Evolutionary conservation across 64 coral and sea anemone genomes (phyloP).

Genomic region (Montipora sp.): DNA sequence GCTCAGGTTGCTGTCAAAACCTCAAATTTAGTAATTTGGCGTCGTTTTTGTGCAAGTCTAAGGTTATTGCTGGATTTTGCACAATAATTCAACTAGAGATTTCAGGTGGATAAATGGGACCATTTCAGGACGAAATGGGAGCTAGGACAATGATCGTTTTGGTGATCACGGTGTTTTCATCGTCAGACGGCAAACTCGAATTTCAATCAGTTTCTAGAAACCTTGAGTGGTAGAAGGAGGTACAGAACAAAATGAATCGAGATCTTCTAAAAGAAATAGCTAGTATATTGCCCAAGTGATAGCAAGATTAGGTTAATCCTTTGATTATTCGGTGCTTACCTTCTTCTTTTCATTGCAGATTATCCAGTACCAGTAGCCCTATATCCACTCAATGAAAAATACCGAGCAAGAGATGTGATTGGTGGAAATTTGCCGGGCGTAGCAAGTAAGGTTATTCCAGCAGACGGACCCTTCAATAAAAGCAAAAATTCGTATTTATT

Average conservation of each 20-base stretch:
- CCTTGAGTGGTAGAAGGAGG: neutral
- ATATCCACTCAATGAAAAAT: slow-evolving; percentile 1
- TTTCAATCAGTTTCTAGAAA: neutral
- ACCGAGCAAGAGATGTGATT: slow-evolving; percentile 19
- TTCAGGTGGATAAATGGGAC: too few relatives aligned
- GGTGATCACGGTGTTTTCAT: neutral
- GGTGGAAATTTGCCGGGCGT: slow-evolving; percentile 26
- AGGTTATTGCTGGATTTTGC: too few relatives aligned
- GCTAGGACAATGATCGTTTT: too few relatives aligned
- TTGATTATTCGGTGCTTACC: neutral
- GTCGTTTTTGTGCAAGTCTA: too few relatives aligned
- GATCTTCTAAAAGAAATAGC: neutral
- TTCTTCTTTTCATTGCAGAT: neutral
- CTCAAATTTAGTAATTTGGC: too few relatives aligned
- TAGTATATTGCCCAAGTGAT: neutral
- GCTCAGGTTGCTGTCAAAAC: too few relatives aligned
- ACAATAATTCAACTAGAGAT: too few relatives aligned
- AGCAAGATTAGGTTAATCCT: neutral
- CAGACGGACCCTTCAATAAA: neutral
- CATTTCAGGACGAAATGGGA: too few relatives aligned
- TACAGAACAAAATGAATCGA: neutral
- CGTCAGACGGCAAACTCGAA: neutral
- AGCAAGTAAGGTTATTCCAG: neutral
- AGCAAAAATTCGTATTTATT: slow-evolving; percentile 2
- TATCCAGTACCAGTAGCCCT: slow-evolving; percentile 5